Percentiles rank a stretch among this genome's conserved stretches.
phyloP scores from a whole-genome alignment of 2,797 vertebrate species.

The Tragopan temminckii region DNA sequence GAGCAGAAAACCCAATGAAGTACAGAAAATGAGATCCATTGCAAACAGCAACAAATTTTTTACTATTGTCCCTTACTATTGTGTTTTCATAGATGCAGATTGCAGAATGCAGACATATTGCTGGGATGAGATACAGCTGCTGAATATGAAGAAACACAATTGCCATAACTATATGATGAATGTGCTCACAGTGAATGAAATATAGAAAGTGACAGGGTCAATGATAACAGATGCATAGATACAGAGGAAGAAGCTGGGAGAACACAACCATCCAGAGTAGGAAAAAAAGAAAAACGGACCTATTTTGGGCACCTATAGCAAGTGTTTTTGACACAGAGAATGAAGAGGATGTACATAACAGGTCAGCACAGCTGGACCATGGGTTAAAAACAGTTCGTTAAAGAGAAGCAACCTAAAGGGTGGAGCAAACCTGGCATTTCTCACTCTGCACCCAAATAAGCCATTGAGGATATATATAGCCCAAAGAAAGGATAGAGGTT shows the following conservation, averaged over 20 bases:
- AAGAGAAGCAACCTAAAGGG: neutral
- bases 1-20: neutral
- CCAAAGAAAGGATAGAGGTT: neutral
- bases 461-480: neutral
- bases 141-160: neutral
- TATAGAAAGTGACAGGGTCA: neutral
- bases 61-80: neutral
- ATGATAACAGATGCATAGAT: neutral
- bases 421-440: neutral
- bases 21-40: neutral
- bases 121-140: neutral
- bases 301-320: neutral
- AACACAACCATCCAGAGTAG: neutral
- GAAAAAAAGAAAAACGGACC: neutral
- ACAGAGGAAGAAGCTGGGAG: neutral
- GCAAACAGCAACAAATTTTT: neutral
- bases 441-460: neutral
- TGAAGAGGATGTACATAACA: neutral
- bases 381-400: neutral
- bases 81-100: neutral
- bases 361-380: neutral
- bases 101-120: neutral
- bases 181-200: neutral
- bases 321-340: neutral
- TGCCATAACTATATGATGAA: slow-evolving; percentile 2